phyloP scores from a whole-genome alignment of 1,140 invertebrate genomes.

The Nautilus pompilius region DNA sequence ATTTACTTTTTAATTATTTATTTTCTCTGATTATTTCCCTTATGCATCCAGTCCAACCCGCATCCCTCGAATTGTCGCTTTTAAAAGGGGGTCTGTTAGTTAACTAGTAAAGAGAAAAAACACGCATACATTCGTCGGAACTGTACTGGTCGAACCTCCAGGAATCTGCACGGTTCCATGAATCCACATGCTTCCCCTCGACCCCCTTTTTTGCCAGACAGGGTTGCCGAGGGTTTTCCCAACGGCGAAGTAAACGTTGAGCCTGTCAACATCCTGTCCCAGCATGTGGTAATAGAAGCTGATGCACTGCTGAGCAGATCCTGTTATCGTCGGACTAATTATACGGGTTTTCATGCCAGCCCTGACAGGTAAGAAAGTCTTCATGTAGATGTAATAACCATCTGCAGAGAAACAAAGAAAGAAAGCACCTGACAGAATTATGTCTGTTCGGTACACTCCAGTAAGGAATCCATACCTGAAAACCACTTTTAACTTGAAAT shows the following conservation, averaged over 20 bases:
- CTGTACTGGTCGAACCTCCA: conserved; percentile 17
- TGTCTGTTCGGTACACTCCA: too few relatives aligned
- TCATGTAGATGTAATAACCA: conserved; percentile 78
- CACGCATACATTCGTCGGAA: conserved; percentile 21
- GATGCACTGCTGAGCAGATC: conserved; percentile 25
- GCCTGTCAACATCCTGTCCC: conserved; percentile 54
- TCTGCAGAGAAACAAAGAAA: conserved; percentile 6
- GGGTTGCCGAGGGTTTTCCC: conserved; percentile 12
- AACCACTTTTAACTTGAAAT: too few relatives aligned
- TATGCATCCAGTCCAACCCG: too few relatives aligned
- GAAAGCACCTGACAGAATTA: too few relatives aligned
- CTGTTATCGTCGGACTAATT: conserved; percentile 28
- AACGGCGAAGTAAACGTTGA: conserved; percentile 33
- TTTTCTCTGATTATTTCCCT: too few relatives aligned
- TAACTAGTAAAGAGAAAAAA: too few relatives aligned
- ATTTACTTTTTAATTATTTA: too few relatives aligned
- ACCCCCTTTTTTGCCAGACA: conserved; percentile 32
- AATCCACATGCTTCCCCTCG: conserved; percentile 35
- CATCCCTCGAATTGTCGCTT: too few relatives aligned
- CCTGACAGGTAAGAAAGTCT: conserved; percentile 64
- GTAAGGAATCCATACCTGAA: too few relatives aligned
- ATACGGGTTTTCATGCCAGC: conserved; percentile 71
- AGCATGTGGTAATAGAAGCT: conserved; percentile 77
- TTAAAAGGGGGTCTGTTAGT: too few relatives aligned
- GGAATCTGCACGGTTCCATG: conserved; percentile 27